Base-by-base conservation (phyloP, 1,140 invertebrate genomes). In the Meloidogyne floridensis region DNA sequence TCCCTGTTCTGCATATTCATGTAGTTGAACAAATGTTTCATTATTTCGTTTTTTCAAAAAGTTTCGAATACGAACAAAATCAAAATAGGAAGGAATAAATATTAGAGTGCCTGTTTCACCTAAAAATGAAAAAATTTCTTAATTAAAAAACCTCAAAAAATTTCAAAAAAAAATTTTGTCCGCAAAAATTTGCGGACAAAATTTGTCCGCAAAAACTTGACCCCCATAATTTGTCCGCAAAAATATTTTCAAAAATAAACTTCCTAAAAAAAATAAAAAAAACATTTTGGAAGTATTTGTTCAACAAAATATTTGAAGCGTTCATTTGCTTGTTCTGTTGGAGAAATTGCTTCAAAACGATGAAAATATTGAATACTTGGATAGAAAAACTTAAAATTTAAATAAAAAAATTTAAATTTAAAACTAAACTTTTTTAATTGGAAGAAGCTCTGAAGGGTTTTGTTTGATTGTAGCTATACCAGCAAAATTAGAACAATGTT, bases 81-180 rank as follows among this genome's bases (percentile, higher is more conserved):
- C 97, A 89, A 96, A 98, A 90, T 98, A 99, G 59, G 94, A 96
- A 0, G 96, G 94, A 69, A 98, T 92, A 91, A 94, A 98, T 71
- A 99, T 94, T 56, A 98, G 89, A 0, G 95, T 96, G 87, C 96
- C 95, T 11, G 43, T 47, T 42, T 87, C 73, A 20, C 77, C 77
- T 79, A 20, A 15, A 65, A 65, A 77, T n/a, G 0, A 77, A 77
- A 69, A 18, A n/a, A 54, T 70, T 18, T 56, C 11, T 77, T n/a
- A n/a, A n/a, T n/a, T n/a, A n/a, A n/a, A n/a, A n/a, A n/a, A n/a
- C n/a, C n/a, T n/a, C n/a, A n/a, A n/a, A n/a, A n/a, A n/a, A n/a
- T n/a, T n/a, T n/a, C n/a, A n/a, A n/a, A n/a, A n/a, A n/a, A n/a
- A n/a, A n/a, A n/a, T n/a, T n/a, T n/a, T n/a, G n/a, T n/a, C n/a